These are phyloP conservation scores for Poecilia velifera DNA, from an alignment of 2,797 vertebrate genomes.

Conservation along the genomic window DNA sequence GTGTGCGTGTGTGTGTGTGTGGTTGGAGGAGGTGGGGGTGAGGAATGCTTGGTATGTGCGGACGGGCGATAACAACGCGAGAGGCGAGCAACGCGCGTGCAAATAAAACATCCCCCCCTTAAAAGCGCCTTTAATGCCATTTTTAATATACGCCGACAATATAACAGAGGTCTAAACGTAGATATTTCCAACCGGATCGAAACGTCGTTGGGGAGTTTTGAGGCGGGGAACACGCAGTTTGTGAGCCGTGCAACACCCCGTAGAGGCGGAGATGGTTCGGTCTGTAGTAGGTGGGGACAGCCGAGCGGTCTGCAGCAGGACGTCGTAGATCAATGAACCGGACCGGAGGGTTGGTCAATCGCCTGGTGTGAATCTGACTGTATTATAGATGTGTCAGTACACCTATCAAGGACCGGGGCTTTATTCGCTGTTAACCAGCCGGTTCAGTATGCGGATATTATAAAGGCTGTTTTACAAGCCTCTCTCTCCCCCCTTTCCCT, in stretches of 20 bases:
- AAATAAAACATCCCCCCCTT: neutral
- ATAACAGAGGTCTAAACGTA: no score
- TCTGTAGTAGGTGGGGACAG: constrained; percentile 86
- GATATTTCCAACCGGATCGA: constrained; percentile 3
- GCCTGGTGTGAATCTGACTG: constrained; percentile 61
- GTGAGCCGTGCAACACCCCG: constrained; percentile 45
- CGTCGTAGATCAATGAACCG: constrained; percentile 87
- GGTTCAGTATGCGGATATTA: constrained; percentile 67
- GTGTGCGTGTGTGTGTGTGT: constrained; percentile 54
- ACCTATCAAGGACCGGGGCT: constrained; percentile 61
- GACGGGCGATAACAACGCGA: constrained; percentile 73
- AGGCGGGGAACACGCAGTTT: constrained; percentile 24
- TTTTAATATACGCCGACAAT: neutral
- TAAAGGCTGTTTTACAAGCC: constrained; percentile 46
- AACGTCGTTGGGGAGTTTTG: neutral
- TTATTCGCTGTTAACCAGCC: constrained; percentile 35
- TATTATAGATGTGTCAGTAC: constrained; percentile 74
- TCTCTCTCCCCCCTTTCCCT: neutral
- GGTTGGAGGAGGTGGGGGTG: constrained; percentile 72
- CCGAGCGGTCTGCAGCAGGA: constrained; percentile 82
- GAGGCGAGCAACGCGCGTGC: constrained; percentile 43
- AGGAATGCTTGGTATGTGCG: constrained; percentile 83
- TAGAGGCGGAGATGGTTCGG: constrained; percentile 70
- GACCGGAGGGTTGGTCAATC: constrained; percentile 78
- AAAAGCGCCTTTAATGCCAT: neutral